Conservation (phyloP, 2,113 vertebrate genomes). For the Cheilinus undulatus region DNA sequence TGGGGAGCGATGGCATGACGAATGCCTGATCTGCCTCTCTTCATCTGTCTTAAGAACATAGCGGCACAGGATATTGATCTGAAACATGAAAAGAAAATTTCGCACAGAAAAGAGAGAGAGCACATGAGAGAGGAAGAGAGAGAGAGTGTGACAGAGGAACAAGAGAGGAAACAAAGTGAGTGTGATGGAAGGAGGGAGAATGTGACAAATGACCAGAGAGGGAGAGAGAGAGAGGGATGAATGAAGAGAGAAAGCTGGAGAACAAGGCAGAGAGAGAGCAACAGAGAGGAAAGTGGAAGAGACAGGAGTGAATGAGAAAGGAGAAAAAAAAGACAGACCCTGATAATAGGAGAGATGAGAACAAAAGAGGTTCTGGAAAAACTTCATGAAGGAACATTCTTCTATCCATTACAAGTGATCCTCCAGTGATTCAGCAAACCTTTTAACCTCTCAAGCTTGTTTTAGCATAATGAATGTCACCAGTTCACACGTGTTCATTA, state of each 20-base stretch:
- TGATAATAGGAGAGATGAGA: background rate
- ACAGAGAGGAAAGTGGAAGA: background rate
- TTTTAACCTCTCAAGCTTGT: background rate
- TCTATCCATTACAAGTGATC: background rate
- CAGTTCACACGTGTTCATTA: background rate
- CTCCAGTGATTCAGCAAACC: background rate
- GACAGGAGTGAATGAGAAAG: background rate
- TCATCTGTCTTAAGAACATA: conserved; percentile 15
- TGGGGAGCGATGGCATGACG: conserved; percentile 31
- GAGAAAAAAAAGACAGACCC: background rate
- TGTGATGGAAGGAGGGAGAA: background rate
- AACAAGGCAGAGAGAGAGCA: background rate
- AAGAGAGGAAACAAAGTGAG: background rate
- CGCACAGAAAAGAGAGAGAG: conserved; percentile 6
- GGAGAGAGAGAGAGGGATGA: background rate
- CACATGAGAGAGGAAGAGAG: background rate
- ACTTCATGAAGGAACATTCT: no score
- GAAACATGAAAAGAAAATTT: background rate
- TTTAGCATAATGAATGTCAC: background rate
- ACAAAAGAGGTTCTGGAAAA: no score
- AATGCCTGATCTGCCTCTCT: conserved; percentile 31
- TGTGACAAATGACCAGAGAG: background rate
- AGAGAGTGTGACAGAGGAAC: background rate
- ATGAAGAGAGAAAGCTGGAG: background rate
- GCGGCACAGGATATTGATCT: conserved; percentile 30